Percentiles rank a stretch among this genome's conserved stretches.
Conservation (phyloP, 2,888 invertebrate genomes). For the Myathropa florea region DNA sequence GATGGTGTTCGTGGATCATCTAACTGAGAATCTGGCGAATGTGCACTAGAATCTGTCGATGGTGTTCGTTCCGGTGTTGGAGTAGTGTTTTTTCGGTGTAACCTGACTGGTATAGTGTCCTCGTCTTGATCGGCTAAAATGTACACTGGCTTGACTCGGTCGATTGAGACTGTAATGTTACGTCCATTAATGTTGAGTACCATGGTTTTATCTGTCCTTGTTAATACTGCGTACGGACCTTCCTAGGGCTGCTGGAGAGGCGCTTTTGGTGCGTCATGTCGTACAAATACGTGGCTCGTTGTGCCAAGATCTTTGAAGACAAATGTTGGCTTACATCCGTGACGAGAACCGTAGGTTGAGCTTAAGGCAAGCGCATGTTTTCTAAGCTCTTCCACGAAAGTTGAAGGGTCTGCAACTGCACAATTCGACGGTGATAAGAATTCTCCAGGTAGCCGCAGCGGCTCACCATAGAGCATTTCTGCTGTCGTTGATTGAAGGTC, state of each 20-base stretch:
- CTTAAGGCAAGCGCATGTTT: background rate
- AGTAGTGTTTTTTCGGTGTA: background rate
- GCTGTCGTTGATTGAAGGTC: background rate
- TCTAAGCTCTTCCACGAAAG: background rate
- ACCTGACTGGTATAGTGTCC: background rate
- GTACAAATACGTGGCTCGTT: slow-evolving; percentile 11
- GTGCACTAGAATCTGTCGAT: background rate
- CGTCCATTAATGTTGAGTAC: background rate
- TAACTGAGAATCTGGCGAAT: background rate
- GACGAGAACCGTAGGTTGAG: background rate
- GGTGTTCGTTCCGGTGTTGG: background rate
- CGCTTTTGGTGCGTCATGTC: slow-evolving; percentile 1
- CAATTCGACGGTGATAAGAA: background rate
- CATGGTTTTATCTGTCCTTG: background rate
- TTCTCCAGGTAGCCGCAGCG: background rate
- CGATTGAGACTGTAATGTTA: slow-evolving; percentile 13
- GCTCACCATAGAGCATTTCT: slow-evolving; percentile 4
- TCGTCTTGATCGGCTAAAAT: background rate
- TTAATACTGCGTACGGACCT: slow-evolving; percentile 7
- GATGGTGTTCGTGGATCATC: background rate
- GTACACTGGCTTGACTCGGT: slow-evolving; percentile 16
- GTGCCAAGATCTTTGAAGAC: background rate
- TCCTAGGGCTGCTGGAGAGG: slow-evolving; percentile 8
- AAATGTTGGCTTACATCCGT: background rate
- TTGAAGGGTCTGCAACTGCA: background rate